Percentiles rank a stretch among this genome's conserved stretches.
These are phyloP conservation scores for Otis tarda DNA, from an alignment of 2,113 vertebrate species.

Conservation along the genomic window DNA sequence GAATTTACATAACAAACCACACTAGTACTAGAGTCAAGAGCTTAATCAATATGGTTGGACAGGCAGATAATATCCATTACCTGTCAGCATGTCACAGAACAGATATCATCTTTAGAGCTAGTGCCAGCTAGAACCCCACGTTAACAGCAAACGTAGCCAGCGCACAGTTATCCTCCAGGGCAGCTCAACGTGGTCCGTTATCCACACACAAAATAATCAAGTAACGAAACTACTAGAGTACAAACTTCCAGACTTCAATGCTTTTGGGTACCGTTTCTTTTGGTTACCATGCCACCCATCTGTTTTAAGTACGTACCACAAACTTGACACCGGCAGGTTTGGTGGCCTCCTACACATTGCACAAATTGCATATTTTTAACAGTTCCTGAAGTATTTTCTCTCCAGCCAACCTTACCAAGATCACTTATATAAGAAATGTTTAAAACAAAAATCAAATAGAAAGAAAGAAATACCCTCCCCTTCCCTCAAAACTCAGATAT, in stretches of 20 bases:
- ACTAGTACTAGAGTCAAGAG: neutral
- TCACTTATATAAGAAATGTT: neutral
- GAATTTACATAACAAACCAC: neutral
- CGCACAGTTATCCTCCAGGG: neutral
- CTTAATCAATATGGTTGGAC: neutral
- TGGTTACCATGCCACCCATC: neutral
- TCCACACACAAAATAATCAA: neutral
- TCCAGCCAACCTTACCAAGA: neutral
- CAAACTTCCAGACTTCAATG: neutral
- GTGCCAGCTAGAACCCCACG: neutral
- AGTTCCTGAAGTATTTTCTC: neutral
- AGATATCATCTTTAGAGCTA: neutral
- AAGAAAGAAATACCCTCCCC: neutral
- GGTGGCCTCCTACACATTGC: neutral
- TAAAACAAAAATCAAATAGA: neutral
- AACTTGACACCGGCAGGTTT: neutral
- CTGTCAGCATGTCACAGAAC: too few relatives aligned
- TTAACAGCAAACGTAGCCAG: neutral
- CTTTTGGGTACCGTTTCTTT: neutral
- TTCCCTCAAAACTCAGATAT: neutral
- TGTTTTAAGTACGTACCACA: neutral
- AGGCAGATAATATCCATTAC: too few relatives aligned
- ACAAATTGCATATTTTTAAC: neutral
- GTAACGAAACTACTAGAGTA: neutral
- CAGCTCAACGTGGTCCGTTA: neutral